phyloP scores from a whole-genome alignment of 2,113 vertebrate genomes.

The Gymnogyps californianus region DNA sequence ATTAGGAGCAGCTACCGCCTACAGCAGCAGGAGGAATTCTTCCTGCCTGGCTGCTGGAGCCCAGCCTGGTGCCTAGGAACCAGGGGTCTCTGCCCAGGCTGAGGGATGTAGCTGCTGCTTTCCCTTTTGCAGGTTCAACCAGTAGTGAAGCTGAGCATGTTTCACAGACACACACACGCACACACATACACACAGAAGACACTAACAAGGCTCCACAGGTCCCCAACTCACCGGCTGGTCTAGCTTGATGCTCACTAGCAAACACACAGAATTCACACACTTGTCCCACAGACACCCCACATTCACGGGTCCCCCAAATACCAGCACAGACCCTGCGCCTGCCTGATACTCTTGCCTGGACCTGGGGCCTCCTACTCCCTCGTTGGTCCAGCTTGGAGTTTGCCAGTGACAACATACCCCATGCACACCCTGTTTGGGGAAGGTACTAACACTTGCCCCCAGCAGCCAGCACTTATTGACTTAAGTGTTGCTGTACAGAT shows the following conservation, averaged over 20 bases:
- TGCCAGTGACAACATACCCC: neutral
- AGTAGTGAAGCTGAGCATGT: neutral
- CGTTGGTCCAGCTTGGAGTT: neutral
- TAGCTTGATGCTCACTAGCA: neutral
- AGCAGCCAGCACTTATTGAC: neutral
- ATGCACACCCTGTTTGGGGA: fast-evolving
- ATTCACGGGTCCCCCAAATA: fast-evolving
- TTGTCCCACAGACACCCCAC: fast-evolving
- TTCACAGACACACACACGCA: neutral
- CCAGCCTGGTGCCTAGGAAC: fast-evolving
- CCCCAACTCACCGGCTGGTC: fast-evolving
- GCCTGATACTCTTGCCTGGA: neutral
- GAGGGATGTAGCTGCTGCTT: fast-evolving
- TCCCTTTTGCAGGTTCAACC: neutral
- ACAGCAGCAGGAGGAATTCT: neutral
- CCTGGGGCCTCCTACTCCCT: neutral
- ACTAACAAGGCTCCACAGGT: neutral
- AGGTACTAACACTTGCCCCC: neutral
- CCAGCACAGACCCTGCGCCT: fast-evolving
- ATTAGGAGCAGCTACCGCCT: neutral
- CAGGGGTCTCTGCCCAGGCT: fast-evolving
- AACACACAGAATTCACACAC: neutral
- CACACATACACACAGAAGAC: neutral
- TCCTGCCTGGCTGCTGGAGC: neutral
- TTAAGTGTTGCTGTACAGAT: neutral